Evolutionary conservation across 1,140 invertebrate genomes (phyloP), one percentile per base, ranked within the genome.

Genomic region (Gryon sp.): DNA sequence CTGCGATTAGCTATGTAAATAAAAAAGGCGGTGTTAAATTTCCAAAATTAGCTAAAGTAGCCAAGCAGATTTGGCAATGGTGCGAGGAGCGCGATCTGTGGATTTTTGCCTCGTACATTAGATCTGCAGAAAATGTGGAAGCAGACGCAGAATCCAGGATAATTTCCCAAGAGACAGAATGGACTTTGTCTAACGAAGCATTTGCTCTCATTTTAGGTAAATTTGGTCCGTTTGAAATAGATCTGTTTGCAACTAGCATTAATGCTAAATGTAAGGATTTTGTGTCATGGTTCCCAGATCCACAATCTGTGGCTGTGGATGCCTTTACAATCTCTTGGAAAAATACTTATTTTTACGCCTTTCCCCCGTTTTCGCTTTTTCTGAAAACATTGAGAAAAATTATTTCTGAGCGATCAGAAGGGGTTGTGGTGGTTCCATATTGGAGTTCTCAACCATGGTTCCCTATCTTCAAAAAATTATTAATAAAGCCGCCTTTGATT

Each of bases 381-480:
- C 32, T 62, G 5, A 76, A 9, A 15, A 53, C 55, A 2, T 26
- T 76, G 48, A 68, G 22, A 36, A 65, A 62, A 60, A n/a, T n/a
- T n/a, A n/a, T n/a, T n/a, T n/a, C n/a, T n/a, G n/a, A n/a, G n/a
- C n/a, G n/a, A n/a, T n/a, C 65, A 36, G 46, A 66, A 59, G 43
- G 76, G 32, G 38, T 83, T 65, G 34, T 82, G 57, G 38, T 78
- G 8, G 43, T 80, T 34, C 70, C 83, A 19, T 74, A 80, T 38
- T 62, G 53, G 41, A 24, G 63, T 41, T 76, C 82, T n/a, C 65
- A 81, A 9, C 28, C 26, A 3, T 34, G 30, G 16, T 26, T 48
- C 34, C 34, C 46, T 24, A 11, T 76, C 24, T 68, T 79, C 8
- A 38, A 36, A 5, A 18, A 52, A 19, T n/a, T 34, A n/a, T n/a